A percentile compares a stretch with the other conserved stretches of the same genome.
Evolutionary conservation across 2,113 vertebrate genomes (phyloP).

Genomic region (Corythornis cristatus): DNA sequence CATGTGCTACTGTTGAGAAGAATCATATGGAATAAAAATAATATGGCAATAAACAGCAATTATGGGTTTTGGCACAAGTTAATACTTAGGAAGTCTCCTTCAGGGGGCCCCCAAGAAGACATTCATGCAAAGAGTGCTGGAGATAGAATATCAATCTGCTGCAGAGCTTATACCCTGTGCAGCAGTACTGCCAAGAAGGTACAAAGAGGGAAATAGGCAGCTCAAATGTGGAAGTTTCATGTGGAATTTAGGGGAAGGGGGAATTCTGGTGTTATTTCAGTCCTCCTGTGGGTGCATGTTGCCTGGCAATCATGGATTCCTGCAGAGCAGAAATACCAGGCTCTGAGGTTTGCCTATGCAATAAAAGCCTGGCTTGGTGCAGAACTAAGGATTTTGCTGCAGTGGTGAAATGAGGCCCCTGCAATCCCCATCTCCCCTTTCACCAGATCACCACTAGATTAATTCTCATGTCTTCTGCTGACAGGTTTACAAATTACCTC

Average conservation of each 20-base stretch:
- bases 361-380: neutral
- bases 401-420: neutral
- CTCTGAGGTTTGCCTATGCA: neutral
- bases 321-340: neutral
- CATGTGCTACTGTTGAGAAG: neutral
- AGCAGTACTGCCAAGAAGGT: neutral
- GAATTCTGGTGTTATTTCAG: neutral
- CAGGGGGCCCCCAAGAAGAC: neutral
- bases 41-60: neutral
- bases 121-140: neutral
- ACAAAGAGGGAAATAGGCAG: neutral
- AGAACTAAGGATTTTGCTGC: neutral
- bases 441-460: slow-evolving; percentile 7
- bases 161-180: neutral
- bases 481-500: slow-evolving; percentile 57
- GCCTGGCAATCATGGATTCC: neutral
- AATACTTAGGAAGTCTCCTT: slow-evolving; percentile 9
- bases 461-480: slow-evolving; percentile 42
- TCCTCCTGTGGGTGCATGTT: neutral
- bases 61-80: neutral
- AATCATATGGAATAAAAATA: neutral
- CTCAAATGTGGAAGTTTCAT: neutral
- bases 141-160: neutral
- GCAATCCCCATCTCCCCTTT: neutral
- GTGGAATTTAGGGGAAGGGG: neutral